Conservation (phyloP, 1,140 invertebrate genomes). For the Sogatella furcifera region DNA sequence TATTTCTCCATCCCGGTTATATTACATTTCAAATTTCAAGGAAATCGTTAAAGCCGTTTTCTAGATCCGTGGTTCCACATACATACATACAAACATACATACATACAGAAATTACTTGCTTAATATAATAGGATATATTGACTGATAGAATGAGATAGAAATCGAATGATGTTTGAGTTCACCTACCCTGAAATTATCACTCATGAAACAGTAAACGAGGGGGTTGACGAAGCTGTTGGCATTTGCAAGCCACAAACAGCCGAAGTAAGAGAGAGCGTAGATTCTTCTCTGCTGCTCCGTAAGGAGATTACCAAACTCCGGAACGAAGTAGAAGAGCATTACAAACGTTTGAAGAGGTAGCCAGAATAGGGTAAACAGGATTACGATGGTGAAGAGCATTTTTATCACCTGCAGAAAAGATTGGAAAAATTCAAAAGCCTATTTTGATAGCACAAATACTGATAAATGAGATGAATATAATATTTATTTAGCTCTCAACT, state of each 20-base stretch:
- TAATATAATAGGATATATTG: no score
- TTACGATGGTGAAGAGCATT: constrained; percentile 41
- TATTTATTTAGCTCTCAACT: no score
- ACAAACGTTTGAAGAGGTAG: constrained; percentile 40
- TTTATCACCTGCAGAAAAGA: constrained; percentile 38
- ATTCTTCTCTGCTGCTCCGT: constrained; percentile 23
- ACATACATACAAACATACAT: no score
- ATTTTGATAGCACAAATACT: no score
- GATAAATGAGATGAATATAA: no score
- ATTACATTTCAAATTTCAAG: no score
- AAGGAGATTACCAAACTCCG: constrained; percentile 27
- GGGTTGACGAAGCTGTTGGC: constrained; percentile 49
- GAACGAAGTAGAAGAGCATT: constrained; percentile 33
- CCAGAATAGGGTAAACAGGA: constrained; percentile 42
- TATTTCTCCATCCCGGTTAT: no score
- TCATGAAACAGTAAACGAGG: constrained; percentile 51
- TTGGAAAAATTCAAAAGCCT: constrained; percentile 8
- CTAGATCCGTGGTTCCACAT: no score
- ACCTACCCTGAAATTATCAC: constrained; percentile 45
- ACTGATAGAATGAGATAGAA: no score
- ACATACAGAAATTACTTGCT: no score
- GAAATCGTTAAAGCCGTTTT: no score
- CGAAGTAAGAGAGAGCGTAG: constrained; percentile 35
- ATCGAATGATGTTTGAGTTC: no score
- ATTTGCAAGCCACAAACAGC: constrained; percentile 43